phyloP scores from a whole-genome alignment of 1,140 invertebrate genomes.

The Lepeophtheirus salmonis region DNA sequence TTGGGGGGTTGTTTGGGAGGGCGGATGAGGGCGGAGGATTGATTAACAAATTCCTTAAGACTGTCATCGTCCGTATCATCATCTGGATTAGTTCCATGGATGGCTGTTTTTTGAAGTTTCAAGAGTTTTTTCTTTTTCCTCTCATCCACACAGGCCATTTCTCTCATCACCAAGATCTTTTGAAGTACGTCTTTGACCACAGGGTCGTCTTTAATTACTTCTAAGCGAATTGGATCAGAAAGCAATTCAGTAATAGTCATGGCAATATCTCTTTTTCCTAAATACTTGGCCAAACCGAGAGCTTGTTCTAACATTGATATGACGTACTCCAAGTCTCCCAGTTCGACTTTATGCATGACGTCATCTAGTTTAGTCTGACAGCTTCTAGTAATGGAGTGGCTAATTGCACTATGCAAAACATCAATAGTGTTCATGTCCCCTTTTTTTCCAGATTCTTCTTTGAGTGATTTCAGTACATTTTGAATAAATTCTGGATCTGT shows the following conservation, averaged over 20 bases:
- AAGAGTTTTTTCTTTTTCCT: conserved; percentile 21
- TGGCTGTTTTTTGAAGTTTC: conserved; percentile 18
- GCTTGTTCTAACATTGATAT: conserved; percentile 43
- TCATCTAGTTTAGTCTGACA: conserved; percentile 22
- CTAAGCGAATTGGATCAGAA: conserved; percentile 37
- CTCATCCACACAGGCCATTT: conserved; percentile 41
- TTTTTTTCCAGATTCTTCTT: conserved; percentile 10
- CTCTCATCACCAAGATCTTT: conserved; percentile 46
- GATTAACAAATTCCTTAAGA: conserved; percentile 10
- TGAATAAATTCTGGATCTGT: conserved; percentile 14
- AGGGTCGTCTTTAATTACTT: conserved; percentile 37
- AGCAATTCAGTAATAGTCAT: conserved; percentile 36
- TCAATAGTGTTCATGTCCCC: conserved; percentile 21
- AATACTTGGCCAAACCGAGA: conserved; percentile 43
- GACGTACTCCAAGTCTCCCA: conserved; percentile 26
- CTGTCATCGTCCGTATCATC: conserved; percentile 8
- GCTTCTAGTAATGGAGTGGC: conserved; percentile 19
- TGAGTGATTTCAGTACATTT: conserved; percentile 12
- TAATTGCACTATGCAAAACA: conserved; percentile 19
- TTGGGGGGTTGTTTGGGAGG: conserved; percentile 1
- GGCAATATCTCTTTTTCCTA: conserved; percentile 43
- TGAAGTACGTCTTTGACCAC: conserved; percentile 45
- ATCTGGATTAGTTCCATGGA: not conserved
- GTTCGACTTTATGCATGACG: conserved; percentile 20
- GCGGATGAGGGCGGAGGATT: conserved; percentile 1